These are phyloP conservation scores for Eidolon dupreanum DNA, from an alignment of 2,797 vertebrate genomes.

Conservation along the genomic window DNA sequence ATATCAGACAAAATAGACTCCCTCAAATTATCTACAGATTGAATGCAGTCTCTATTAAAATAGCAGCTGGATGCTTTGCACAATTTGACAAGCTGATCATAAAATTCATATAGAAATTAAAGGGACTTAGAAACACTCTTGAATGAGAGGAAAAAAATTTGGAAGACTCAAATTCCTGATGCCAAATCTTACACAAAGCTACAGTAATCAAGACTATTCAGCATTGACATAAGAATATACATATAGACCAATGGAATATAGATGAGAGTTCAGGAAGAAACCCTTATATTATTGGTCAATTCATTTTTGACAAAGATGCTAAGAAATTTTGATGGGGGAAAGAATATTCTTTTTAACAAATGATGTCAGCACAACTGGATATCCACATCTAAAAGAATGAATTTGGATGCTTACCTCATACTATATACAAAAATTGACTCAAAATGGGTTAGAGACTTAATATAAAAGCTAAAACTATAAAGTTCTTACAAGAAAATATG, in stretches of 20 bases:
- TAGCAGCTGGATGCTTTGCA: not conserved
- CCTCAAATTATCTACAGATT: not conserved
- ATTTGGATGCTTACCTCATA: too few relatives aligned
- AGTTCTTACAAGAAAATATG: too few relatives aligned
- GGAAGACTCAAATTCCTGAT: not conserved
- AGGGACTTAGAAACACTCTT: not conserved
- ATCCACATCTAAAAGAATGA: too few relatives aligned
- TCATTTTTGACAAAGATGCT: too few relatives aligned
- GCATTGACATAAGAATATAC: not conserved
- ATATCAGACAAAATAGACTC: not conserved
- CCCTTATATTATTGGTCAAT: not conserved
- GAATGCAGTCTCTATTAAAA: not conserved
- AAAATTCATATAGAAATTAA: not conserved
- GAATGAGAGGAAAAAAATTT: not conserved
- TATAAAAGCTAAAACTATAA: too few relatives aligned
- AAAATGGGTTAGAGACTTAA: too few relatives aligned
- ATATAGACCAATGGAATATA: too few relatives aligned
- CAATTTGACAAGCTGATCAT: not conserved
- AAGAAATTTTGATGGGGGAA: too few relatives aligned
- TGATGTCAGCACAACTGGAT: too few relatives aligned
- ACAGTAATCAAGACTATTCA: not conserved
- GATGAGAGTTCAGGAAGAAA: too few relatives aligned
- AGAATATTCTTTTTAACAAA: too few relatives aligned
- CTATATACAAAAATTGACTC: too few relatives aligned
- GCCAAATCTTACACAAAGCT: not conserved